phyloP scores from a whole-genome alignment of 2,888 invertebrate species.

The Psococerastis gibbosa region DNA sequence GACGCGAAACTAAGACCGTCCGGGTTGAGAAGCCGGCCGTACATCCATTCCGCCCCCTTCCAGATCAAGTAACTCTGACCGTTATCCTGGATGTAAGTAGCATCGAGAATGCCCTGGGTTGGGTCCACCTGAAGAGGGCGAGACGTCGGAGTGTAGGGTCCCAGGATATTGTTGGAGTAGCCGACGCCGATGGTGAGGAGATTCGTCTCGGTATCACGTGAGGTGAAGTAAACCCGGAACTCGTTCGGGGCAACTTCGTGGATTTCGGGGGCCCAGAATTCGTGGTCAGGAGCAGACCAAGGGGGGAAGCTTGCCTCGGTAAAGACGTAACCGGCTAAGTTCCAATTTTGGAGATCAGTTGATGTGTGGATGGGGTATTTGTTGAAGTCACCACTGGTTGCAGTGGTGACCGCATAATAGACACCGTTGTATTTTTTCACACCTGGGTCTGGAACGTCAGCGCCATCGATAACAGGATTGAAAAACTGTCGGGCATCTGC shows the following conservation, averaged over 20 bases:
- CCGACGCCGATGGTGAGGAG: neutral
- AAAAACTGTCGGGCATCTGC: neutral
- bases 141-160: neutral
- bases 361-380: neutral
- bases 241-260: neutral
- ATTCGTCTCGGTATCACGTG: neutral
- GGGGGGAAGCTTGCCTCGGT: neutral
- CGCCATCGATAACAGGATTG: neutral
- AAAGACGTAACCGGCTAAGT: neutral
- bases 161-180: neutral
- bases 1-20: neutral
- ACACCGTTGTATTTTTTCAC: neutral
- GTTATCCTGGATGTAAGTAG: neutral
- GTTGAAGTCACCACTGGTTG: neutral
- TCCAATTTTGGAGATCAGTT: neutral
- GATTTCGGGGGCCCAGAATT: constrained; percentile 3
- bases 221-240: neutral
- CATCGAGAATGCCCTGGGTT: neutral
- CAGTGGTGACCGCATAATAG: neutral
- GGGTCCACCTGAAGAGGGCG: neutral
- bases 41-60: neutral
- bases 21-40: neutral
- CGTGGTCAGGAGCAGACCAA: neutral
- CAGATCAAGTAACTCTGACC: neutral
- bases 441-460: neutral